Base-by-base conservation (phyloP, 2,888 invertebrate genomes). In the Alentia gelatinosa region DNA sequence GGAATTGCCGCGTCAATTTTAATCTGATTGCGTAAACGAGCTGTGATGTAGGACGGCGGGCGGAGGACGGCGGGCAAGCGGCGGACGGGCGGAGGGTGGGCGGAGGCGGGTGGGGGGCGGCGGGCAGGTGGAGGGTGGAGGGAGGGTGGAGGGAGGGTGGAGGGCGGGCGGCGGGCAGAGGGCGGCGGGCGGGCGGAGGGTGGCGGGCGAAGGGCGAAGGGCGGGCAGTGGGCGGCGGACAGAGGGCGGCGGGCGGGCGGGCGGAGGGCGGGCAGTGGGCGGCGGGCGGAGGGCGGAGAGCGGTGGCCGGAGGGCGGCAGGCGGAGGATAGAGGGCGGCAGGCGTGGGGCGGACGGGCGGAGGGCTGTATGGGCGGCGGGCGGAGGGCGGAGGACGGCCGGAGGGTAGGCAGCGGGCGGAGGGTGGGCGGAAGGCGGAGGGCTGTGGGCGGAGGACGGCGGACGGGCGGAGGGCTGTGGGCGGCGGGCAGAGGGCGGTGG, bases 1-100 rank as follows among this genome's bases (percentile, higher is more conserved):
- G 47, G 50, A 37, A 37, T 79, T 35, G 12, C 47, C 23, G 47
- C 86, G 86, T 86, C 86, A 47, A 42, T 86, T 86, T 86, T 86
- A 86, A 50, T 86, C 86, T 30, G 47, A 86, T 86, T 86, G 15
- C 26, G 47, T 33, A 86, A 86, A 86, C 86, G 86, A 86, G 86
- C 33, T 33, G 35, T 86, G 86, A 86, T 86, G 42, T 50, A 86
- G 5, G 47, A 47, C 86, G 23, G 26, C 7, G 30, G 12, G 7
- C 30, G 74, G 26, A n/a, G 12, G 30, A 7, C 26, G 30, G 12
- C n/a, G 7, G 74, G 74, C n/a, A 9, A n/a, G 74, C n/a, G 74
- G 30, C 9, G 74, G 30, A 74, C 26, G n/a, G 26, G 74, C 26
- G 12, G 9, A n/a, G 74, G n/a, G 74, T 9, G 74, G 7, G 30